Conservation (phyloP, 2,888 invertebrate species). For the Phrixothrix hirtus region DNA sequence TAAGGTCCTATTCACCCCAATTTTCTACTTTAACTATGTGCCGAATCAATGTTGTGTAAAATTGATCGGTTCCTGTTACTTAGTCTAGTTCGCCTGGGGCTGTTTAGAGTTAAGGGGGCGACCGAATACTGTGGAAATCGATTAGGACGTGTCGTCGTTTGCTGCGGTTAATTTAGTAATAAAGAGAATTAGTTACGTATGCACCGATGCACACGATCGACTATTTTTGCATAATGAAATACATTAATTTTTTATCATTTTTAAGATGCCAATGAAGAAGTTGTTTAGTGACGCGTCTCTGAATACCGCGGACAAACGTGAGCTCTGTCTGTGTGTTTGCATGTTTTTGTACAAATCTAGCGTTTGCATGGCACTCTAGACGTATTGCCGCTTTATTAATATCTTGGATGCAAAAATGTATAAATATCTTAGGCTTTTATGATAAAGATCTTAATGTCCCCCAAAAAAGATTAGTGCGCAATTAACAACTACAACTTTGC, state of each 20-base stretch:
- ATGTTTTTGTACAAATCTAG: slow-evolving; percentile 31
- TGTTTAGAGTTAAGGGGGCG: slow-evolving; percentile 23
- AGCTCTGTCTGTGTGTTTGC: slow-evolving; percentile 46
- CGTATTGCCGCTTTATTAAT: neutral
- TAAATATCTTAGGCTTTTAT: slow-evolving; percentile 13
- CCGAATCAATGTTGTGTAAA: slow-evolving; percentile 53
- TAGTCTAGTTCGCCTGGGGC: slow-evolving; percentile 34
- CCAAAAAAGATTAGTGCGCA: slow-evolving; percentile 15
- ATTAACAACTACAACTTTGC: slow-evolving; percentile 9
- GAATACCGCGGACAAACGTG: slow-evolving; percentile 55
- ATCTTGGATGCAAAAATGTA: slow-evolving; percentile 15
- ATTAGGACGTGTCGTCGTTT: slow-evolving; percentile 31
- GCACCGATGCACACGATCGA: slow-evolving; percentile 3
- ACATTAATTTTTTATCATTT: no score
- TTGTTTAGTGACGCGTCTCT: slow-evolving; percentile 29
- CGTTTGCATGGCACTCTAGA: slow-evolving; percentile 5
- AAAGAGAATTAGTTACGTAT: no score
- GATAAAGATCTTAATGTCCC: slow-evolving; percentile 20
- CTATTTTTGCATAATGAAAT: neutral
- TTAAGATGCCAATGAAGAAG: slow-evolving; percentile 1
- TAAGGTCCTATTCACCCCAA: slow-evolving; percentile 30
- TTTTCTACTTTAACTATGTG: slow-evolving; percentile 39
- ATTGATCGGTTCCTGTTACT: slow-evolving; percentile 54
- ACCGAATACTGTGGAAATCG: slow-evolving; percentile 33
- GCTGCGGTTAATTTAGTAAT: slow-evolving; percentile 13